phyloP scores from a whole-genome alignment of 2,797 vertebrate species.

The Eospalax fontanierii region DNA sequence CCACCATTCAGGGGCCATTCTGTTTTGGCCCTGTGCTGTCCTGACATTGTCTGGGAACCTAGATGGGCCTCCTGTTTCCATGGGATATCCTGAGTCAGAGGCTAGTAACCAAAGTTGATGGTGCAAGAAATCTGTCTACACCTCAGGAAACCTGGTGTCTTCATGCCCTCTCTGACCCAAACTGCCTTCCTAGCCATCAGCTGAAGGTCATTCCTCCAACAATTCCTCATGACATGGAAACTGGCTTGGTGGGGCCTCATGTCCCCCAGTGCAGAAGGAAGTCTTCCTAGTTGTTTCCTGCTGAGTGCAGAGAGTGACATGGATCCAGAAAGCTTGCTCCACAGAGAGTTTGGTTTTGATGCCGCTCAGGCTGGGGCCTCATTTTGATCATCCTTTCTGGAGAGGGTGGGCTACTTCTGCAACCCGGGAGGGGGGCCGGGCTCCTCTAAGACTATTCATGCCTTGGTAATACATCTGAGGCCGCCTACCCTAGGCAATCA shows the following conservation, averaged over 20 bases:
- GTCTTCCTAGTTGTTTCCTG: neutral
- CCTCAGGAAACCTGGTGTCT: neutral
- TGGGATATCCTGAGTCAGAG: too few relatives aligned
- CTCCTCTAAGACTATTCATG: neutral
- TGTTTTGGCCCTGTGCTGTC: neutral
- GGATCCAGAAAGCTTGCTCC: rapidly evolving
- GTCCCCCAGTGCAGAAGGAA: rapidly evolving
- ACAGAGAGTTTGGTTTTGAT: rapidly evolving
- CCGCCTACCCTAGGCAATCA: rapidly evolving
- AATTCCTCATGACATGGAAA: rapidly evolving
- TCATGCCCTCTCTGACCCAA: rapidly evolving
- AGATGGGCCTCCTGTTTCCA: neutral
- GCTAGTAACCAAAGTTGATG: neutral
- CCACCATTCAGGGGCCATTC: neutral
- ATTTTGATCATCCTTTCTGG: rapidly evolving
- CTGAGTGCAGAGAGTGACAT: neutral
- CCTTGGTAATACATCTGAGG: neutral
- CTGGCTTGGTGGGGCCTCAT: too few relatives aligned
- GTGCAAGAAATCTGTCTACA: neutral
- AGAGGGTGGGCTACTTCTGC: neutral
- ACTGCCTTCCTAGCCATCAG: neutral
- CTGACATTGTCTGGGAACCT: neutral
- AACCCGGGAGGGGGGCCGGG: too few relatives aligned
- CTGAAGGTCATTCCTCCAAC: neutral
- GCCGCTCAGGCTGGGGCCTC: neutral